These are phyloP conservation scores for Ispidina picta DNA, from an alignment of 2,797 vertebrate species.

Conservation along the genomic window DNA sequence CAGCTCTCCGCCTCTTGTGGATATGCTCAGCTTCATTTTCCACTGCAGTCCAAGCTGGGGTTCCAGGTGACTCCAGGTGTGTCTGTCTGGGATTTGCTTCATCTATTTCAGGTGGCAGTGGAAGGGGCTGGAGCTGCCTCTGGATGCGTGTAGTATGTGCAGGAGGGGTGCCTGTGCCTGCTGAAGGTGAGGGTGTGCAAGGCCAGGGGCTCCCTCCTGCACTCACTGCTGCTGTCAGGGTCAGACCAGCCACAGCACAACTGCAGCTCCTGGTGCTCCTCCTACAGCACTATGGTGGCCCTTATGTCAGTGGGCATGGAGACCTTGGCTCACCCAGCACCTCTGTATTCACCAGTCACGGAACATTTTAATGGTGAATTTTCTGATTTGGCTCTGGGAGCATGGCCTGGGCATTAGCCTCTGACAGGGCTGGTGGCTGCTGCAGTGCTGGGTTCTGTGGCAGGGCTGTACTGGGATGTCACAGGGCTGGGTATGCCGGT, in stretches of 20 bases:
- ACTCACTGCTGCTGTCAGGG: background rate
- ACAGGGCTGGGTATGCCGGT: rapidly evolving
- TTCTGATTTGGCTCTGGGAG: too few species aligned
- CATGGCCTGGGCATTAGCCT: too few species aligned
- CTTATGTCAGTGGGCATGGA: conserved; percentile 72
- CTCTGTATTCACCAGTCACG: conserved; percentile 68
- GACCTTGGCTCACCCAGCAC: conserved; percentile 79
- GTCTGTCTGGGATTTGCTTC: background rate
- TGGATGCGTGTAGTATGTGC: too few species aligned
- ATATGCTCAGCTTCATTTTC: background rate
- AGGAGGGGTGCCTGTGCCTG: too few species aligned
- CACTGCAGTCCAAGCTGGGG: background rate
- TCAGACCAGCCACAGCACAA: background rate
- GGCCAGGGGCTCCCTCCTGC: background rate
- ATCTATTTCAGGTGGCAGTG: background rate
- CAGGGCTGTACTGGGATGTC: too few species aligned
- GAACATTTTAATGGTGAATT: too few species aligned
- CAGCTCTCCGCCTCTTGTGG: background rate
- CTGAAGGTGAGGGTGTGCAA: background rate
- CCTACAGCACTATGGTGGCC: conserved; percentile 52
- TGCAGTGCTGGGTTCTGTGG: too few species aligned
- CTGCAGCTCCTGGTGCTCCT: rapidly evolving
- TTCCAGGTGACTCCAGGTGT: background rate
- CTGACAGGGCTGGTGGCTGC: too few species aligned
- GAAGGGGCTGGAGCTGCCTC: background rate